Conservation (phyloP, 2,888 invertebrate species). For the Ormyrus thymus region DNA sequence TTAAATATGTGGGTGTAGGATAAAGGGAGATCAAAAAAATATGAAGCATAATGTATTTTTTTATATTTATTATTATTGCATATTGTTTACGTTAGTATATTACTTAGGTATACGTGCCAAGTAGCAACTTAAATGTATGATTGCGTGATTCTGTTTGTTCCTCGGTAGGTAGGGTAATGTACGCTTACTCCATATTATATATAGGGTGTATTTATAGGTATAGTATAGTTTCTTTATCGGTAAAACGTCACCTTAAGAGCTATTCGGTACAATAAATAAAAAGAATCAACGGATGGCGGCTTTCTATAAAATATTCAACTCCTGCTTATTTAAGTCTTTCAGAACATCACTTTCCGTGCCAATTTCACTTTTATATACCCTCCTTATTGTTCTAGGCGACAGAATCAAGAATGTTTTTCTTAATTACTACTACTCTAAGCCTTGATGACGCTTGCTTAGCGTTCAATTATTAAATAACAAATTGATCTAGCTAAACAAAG, state of each 20-base stretch:
- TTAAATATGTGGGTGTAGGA: not conserved
- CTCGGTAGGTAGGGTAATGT: constrained; percentile 69
- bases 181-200: constrained; percentile 72
- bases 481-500: constrained; percentile 69
- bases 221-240: constrained; percentile 71
- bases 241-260: constrained; percentile 74
- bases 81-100: constrained; percentile 75
- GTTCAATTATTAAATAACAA: constrained; percentile 62
- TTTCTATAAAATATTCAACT: constrained; percentile 62
- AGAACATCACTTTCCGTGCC: constrained; percentile 40
- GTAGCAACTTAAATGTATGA: constrained; percentile 75
- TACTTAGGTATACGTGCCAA: constrained; percentile 75
- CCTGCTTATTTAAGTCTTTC: constrained; percentile 53
- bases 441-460: constrained; percentile 49
- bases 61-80: constrained; percentile 75
- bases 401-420: constrained; percentile 53
- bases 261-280: constrained; percentile 73
- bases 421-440: constrained; percentile 49
- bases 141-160: constrained; percentile 74
- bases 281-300: constrained; percentile 67
- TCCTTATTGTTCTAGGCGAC: constrained; percentile 51
- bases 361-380: constrained; percentile 46
- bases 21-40: constrained; percentile 6
- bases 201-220: constrained; percentile 74
- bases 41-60: constrained; percentile 62